These are phyloP conservation scores for Asteroscopus sphinx DNA, from an alignment of 2,888 invertebrate genomes.

Conservation along the genomic window DNA sequence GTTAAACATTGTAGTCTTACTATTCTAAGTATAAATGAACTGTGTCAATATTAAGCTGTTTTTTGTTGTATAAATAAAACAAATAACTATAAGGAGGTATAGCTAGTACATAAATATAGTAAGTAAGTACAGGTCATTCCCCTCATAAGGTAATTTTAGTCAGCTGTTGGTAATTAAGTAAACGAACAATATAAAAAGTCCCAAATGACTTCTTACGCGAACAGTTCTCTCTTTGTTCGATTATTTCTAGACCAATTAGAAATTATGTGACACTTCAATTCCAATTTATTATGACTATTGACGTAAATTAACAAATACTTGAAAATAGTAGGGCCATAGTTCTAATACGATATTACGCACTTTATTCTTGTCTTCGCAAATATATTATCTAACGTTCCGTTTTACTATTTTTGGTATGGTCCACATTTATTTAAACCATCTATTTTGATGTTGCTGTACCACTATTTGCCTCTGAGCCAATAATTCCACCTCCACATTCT, in stretches of 20 bases:
- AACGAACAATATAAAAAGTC: constrained; percentile 4
- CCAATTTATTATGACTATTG: neutral
- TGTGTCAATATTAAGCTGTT: too few species aligned
- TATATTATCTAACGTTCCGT: neutral
- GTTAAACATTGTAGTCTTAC: neutral
- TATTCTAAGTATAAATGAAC: too few species aligned
- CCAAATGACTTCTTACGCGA: constrained; percentile 4
- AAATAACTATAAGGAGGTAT: too few species aligned
- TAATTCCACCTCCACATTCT: too few species aligned
- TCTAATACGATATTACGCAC: constrained; percentile 5
- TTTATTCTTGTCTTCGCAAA: constrained; percentile 2
- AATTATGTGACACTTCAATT: constrained; percentile 20
- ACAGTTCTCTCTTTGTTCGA: constrained; percentile 9
- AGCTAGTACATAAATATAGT: neutral
- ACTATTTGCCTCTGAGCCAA: too few species aligned
- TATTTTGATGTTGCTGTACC: too few species aligned
- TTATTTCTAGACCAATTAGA: constrained; percentile 28
- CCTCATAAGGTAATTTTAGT: constrained; percentile 7
- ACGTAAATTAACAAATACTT: constrained; percentile 11
- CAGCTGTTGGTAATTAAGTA: constrained; percentile 6
- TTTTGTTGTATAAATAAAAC: too few species aligned
- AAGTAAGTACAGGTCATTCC: neutral
- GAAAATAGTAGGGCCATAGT: neutral
- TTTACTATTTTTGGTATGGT: too few species aligned
- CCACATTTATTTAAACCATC: too few species aligned